Evolutionary conservation across 2,113 vertebrate genomes (phyloP).

Genomic region (Onychorhynchus coronatus): DNA sequence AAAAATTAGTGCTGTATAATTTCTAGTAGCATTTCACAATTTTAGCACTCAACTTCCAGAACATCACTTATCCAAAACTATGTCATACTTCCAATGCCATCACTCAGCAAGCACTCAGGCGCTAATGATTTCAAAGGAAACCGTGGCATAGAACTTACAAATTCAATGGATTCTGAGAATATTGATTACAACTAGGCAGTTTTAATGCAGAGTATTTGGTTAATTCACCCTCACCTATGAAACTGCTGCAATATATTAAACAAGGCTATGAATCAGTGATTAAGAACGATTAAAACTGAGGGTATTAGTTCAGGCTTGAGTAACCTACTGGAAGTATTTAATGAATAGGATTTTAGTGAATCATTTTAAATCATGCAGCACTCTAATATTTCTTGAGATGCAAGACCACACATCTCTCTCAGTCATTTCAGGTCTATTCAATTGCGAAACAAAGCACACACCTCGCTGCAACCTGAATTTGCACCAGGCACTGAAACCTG

Average conservation of each 20-base stretch:
- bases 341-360: not conserved
- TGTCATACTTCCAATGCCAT: not conserved
- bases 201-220: not conserved
- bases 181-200: not conserved
- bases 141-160: not conserved
- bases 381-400: not conserved
- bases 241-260: not conserved
- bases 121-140: not conserved
- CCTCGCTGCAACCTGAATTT: not conserved
- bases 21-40: not conserved
- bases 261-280: not conserved
- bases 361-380: not conserved
- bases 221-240: not conserved
- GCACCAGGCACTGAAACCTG: not conserved
- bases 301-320: not conserved
- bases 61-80: not conserved
- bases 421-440: not conserved
- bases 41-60: not conserved
- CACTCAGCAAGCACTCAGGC: not conserved
- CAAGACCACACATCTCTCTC: not conserved
- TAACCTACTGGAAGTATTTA: not conserved
- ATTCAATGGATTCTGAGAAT: not conserved
- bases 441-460: not conserved
- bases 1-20: not conserved
- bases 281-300: not conserved